Conservation (phyloP, 2,888 invertebrate species). For the Cryptocheilus praepositus region DNA sequence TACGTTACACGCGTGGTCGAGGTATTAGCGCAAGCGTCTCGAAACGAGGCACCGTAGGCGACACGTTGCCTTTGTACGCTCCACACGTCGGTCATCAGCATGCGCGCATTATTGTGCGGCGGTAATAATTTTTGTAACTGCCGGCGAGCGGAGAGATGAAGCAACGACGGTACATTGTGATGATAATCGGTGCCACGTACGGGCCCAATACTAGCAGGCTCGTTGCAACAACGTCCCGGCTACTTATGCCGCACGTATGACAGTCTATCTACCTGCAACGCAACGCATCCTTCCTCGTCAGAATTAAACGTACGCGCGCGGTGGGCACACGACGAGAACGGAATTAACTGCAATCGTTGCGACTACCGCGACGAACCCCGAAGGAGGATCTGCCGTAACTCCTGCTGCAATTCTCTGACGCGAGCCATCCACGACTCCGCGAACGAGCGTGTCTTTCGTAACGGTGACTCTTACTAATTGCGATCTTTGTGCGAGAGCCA, state of each 20-base stretch:
- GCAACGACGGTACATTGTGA: conserved; percentile 38
- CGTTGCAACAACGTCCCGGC: conserved; percentile 26
- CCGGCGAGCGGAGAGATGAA: conserved; percentile 27
- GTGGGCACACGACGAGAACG: conserved; percentile 33
- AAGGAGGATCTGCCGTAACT: background rate
- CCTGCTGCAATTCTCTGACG: background rate
- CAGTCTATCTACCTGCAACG: conserved; percentile 30
- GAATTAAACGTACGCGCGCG: conserved; percentile 35
- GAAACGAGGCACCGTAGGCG: too few species aligned
- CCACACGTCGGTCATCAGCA: too few species aligned
- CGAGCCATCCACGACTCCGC: conserved; percentile 1
- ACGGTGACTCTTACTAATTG: conserved; percentile 39
- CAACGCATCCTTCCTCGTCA: conserved; percentile 33
- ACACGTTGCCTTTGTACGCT: too few species aligned
- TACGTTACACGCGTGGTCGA: too few species aligned
- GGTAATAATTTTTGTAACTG: conserved; percentile 16
- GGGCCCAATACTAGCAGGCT: conserved; percentile 25
- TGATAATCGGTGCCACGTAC: conserved; percentile 46
- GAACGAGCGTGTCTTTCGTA: conserved; percentile 32
- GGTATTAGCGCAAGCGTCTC: too few species aligned
- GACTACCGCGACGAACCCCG: conserved; percentile 3
- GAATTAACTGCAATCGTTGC: conserved; percentile 31
- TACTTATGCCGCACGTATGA: background rate
- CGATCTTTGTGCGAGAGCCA: conserved; percentile 19
- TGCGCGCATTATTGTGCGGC: conserved; percentile 2